Evolutionary conservation across 2,888 invertebrate genomes (phyloP).

Genomic region (Caenorhabditis angaria): DNA sequence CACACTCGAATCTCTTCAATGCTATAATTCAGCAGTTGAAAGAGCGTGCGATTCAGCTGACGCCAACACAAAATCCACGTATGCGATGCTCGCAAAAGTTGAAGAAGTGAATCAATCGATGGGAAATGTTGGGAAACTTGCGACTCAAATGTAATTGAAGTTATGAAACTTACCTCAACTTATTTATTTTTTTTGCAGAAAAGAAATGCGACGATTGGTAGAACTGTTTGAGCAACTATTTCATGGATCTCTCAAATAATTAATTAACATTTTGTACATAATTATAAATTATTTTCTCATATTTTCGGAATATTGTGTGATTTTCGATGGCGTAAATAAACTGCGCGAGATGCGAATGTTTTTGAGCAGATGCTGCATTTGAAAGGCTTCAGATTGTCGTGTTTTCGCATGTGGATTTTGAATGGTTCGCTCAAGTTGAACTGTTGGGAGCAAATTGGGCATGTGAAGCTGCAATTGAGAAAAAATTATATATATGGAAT

Average conservation of each 20-base stretch:
- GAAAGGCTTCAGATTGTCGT: slow-evolving; percentile 47
- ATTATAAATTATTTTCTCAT: not conserved
- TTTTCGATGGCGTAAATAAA: slow-evolving; percentile 30
- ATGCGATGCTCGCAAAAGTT: slow-evolving; percentile 70
- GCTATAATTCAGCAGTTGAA: slow-evolving; percentile 57
- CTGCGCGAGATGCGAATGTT: slow-evolving; percentile 37
- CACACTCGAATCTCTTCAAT: slow-evolving; percentile 66
- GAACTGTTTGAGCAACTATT: slow-evolving; percentile 64
- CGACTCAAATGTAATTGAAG: slow-evolving; percentile 59
- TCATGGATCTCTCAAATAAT: slow-evolving; percentile 46
- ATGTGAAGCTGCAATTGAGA: slow-evolving; percentile 43
- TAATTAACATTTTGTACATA: not conserved
- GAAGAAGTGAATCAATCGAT: slow-evolving; percentile 68
- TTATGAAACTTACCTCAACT: not conserved
- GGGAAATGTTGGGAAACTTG: slow-evolving; percentile 58
- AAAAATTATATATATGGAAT: not conserved
- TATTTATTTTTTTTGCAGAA: slow-evolving; percentile 45
- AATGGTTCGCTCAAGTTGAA: slow-evolving; percentile 49
- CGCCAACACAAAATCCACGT: slow-evolving; percentile 63
- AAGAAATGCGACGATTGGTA: slow-evolving; percentile 65
- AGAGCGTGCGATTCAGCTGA: slow-evolving; percentile 68
- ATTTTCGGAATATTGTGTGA: slow-evolving; percentile 1
- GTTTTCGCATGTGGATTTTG: slow-evolving; percentile 40
- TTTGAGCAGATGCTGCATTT: slow-evolving; percentile 42
- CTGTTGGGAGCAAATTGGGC: slow-evolving; percentile 29